A percentile compares a stretch with the other conserved stretches of the same genome.
phyloP scores from a whole-genome alignment of 1,140 invertebrate species.

The Druon quercuslanigerum region DNA sequence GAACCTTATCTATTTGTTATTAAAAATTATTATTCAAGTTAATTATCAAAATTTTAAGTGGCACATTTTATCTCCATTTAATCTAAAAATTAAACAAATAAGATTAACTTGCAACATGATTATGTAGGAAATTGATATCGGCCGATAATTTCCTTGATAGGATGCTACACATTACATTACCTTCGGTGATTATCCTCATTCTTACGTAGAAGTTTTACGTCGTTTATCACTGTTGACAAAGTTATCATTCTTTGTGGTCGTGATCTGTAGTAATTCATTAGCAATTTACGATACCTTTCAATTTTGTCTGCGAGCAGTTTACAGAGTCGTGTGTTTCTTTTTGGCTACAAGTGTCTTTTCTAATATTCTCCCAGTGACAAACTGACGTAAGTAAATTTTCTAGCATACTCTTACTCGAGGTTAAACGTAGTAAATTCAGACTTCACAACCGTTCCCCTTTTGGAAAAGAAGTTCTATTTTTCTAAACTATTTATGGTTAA shows the following conservation, averaged over 20 bases:
- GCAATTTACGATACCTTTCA: background rate
- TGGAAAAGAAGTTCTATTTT: too few species aligned
- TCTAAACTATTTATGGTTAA: too few species aligned
- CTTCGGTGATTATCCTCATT: background rate
- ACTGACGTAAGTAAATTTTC: too few species aligned
- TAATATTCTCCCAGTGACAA: background rate
- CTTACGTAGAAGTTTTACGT: constrained; percentile 11
- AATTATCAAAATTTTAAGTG: too few species aligned
- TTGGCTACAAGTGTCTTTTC: background rate
- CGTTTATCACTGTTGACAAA: constrained; percentile 17
- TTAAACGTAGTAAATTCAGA: too few species aligned
- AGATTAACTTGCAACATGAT: background rate
- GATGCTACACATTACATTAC: background rate
- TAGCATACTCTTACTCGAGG: too few species aligned
- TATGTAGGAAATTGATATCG: background rate
- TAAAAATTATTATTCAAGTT: too few species aligned
- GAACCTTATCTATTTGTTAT: too few species aligned
- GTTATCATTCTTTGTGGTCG: constrained; percentile 4
- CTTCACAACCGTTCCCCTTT: too few species aligned
- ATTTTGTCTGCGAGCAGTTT: background rate
- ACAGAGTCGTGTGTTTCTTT: background rate
- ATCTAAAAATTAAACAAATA: too few species aligned
- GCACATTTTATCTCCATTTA: too few species aligned
- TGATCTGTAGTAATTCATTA: constrained; percentile 1
- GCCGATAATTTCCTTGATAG: constrained; percentile 15